Evolutionary conservation across 2,888 invertebrate genomes (phyloP), one percentile per base, ranked within the genome.

Genomic region (Drosophila suboccidentalis): DNA sequence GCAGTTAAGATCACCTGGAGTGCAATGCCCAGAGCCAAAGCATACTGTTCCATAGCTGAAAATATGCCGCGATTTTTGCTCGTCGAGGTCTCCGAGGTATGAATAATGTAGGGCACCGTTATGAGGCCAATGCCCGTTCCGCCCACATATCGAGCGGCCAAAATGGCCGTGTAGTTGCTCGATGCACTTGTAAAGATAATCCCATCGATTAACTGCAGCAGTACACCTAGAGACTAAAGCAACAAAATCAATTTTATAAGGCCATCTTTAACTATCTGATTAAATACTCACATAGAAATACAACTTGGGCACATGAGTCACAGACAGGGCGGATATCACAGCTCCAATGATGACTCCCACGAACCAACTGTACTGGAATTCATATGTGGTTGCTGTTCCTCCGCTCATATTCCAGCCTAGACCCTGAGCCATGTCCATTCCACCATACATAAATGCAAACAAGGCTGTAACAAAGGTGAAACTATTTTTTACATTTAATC

Each of bases 281-380:
- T 17, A 1, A 1, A 1, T 36, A 72, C 87, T 77, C 13, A 85
- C 85, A 67, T 88, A 88, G 50, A 79, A 75, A 1, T 41, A 22
- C 15, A 50, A 60, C 43, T 80, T 91, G 38, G 78, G 89, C 3
- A 88, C 9, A 1, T 71, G 55, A 5, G 58, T 41, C 0, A 80
- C 61, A 0, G 87, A 51, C 2, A 80, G 26, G 0, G 79, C 75
- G 2, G 90, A 63, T 0, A 88, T 17, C 8, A 87, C 41, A 8
- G 84, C 77, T 36, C 91, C 91, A 39, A 84, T 80, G 4, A 91
- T 85, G 13, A 91, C 77, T 1, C 90, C 91, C 41, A 91, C 75
- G 26, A 90, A 91, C 90, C 91, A 91, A 57, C 85, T 87, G 49
- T 71, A 85, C 13, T 78, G 65, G 44, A 86, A 83, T 58, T 90